Evolutionary conservation across 1,140 invertebrate species (phyloP), one percentile per base, ranked within the genome.

Genomic region (Trichomalopsis sarcophagae): DNA sequence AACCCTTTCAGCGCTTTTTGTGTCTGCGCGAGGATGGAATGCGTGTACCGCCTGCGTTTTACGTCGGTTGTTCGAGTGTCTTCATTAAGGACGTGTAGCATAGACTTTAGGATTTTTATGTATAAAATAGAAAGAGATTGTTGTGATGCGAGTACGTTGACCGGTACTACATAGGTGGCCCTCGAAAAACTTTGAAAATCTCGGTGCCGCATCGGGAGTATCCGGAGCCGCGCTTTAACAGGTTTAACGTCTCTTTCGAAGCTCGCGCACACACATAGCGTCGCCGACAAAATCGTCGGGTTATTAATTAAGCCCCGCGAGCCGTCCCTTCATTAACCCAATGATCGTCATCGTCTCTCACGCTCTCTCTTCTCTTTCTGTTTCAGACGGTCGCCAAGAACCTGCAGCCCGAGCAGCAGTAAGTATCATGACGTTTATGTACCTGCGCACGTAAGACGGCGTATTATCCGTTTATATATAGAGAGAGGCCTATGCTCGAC

Each of bases 361-460:
- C 36, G 50, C 30, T 55, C 14, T 55, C 14, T 79, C 81, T 85
- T 86, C 76, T 77, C 68, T 88, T 89, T 89, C 75, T 90, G 87
- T 92, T 91, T 87, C 90, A 92, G 91, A 33, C 82, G 0, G 73
- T 91, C 47, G 80, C 73, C 23, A 88, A 82, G 47, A 88, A 88
- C 30, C 77, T 91, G 27, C 44, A 87, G 27, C 86, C 88, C 0
- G 44, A 89, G 0, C n/a, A 91, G 80, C 88, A 82, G 91, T 92
- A 81, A 91, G 91, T 90, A 86, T 87, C 50, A n/a, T 21, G 55
- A 62, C 76, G 2, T 62, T 68, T 36, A 30, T 80, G 30, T 55
- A 78, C 76, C 76, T 76, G 68, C 33, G 68, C 27, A 27, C 36
- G 36, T 9, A 27, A n/a, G 10, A 40, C 36, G 74, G 40, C 36